Evolutionary conservation across 2,888 invertebrate genomes (phyloP), one percentile per base, ranked within the genome.

Genomic region (Trissolcus brochymenae): DNA sequence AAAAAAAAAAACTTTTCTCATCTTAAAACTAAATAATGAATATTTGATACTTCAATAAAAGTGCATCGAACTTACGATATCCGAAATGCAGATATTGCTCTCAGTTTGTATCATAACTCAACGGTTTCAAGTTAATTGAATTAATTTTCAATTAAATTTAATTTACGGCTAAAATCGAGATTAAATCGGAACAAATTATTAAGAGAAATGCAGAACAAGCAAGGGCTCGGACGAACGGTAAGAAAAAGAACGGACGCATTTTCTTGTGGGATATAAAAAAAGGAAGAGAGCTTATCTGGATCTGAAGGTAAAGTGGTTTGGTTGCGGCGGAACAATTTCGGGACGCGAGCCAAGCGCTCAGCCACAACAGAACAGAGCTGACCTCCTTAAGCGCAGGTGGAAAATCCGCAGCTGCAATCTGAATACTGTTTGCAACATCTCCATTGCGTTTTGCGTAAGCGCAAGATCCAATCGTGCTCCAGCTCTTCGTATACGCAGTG

Each of bases 371-470:
- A 11, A 9, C 7, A 6, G 51, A 51, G 19, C 43, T 66, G 80
- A 79, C 80, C 80, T 82, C 72, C 72, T 82, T 82, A 79, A 68
- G 68, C 80, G 57, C 78, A 79, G 74, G 60, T 81, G 82, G 80
- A 80, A 79, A 82, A 82, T 54, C 66, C 41, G 55, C 9, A 35
- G 35, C 50, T 21, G 41, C 56, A 61, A 54, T 61, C 43, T 41
- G 41, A 67, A 60, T 70, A 49, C 59, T 35, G 35, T 72, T 66
- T 67, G 35, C 55, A 57, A 54, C 61, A 67, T 56, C 64, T 68
- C 62, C 56, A 62, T 75, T 71, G 71, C 75, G 72, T 79, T 75
- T 64, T 55, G 75, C 64, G 40, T 49, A 67, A 72, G 50, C 53
- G 62, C 68, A 54, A 46, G 67, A 16, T 46, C 17, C 7, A 17